Conservation (phyloP, 2,797 vertebrate species). For the Sebastes taczanowskii region DNA sequence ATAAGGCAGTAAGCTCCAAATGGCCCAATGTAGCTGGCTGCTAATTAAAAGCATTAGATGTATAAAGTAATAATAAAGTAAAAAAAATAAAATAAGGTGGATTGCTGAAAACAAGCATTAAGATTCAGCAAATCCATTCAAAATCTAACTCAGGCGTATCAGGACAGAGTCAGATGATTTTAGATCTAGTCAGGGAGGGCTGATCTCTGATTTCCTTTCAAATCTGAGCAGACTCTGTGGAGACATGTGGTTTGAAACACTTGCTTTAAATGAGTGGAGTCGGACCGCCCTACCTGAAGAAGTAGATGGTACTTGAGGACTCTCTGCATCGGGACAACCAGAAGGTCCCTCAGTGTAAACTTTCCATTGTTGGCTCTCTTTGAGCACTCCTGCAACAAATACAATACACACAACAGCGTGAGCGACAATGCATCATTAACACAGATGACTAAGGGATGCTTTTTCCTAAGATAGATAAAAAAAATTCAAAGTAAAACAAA, state of each 20-base stretch:
- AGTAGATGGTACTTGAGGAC: constrained; percentile 97
- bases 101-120: not conserved
- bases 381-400: constrained; percentile 89
- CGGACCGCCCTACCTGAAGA: constrained; percentile 85
- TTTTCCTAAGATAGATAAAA: too few relatives aligned
- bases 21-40: not conserved
- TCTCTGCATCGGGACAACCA: constrained; percentile 97
- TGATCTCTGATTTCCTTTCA: not conserved
- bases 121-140: not conserved
- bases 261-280: not conserved
- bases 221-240: not conserved
- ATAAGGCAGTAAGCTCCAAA: not conserved
- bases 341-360: constrained; percentile 92
- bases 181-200: not conserved
- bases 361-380: constrained; percentile 98
- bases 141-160: not conserved
- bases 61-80: not conserved
- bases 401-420: not conserved
- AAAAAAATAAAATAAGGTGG: not conserved
- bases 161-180: not conserved
- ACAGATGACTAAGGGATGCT: not conserved
- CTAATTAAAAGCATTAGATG: not conserved
- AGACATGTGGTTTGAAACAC: not conserved
- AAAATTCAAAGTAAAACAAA: too few relatives aligned
- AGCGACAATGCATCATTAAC: not conserved